phyloP scores from a whole-genome alignment of 2,797 vertebrate species.

The Platalea minor region DNA sequence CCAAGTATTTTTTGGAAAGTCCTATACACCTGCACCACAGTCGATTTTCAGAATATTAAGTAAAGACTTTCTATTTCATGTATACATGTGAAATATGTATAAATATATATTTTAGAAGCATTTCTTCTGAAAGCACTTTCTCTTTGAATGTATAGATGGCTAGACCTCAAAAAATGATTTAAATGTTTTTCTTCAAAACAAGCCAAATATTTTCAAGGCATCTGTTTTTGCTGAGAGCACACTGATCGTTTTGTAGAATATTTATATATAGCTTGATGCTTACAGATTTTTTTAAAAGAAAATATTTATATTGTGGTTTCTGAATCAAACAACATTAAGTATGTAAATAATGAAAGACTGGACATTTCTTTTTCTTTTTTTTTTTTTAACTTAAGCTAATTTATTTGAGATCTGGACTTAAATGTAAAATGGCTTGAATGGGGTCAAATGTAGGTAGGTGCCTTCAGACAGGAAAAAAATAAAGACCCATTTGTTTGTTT shows the following conservation, averaged over 20 bases:
- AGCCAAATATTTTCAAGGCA: slow-evolving; percentile 53
- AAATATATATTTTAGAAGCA: slow-evolving; percentile 38
- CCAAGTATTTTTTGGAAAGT: slow-evolving; percentile 21
- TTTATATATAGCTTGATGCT: slow-evolving; percentile 73
- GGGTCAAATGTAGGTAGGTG: background rate
- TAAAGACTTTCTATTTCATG: background rate
- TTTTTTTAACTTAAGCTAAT: background rate
- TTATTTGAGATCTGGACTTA: background rate
- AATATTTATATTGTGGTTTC: slow-evolving; percentile 84
- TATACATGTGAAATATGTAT: background rate
- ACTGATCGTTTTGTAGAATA: slow-evolving; percentile 72
- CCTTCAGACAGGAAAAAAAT: background rate
- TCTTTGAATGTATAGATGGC: slow-evolving; percentile 45
- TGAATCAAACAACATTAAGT: slow-evolving; percentile 82
- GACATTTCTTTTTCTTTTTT: background rate
- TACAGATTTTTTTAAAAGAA: slow-evolving; percentile 75
- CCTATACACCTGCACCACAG: slow-evolving; percentile 14
- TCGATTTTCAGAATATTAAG: slow-evolving; percentile 30
- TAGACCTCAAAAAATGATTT: slow-evolving; percentile 68
- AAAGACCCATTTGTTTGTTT: background rate
- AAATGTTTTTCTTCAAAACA: slow-evolving; percentile 69
- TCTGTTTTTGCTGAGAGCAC: slow-evolving; percentile 61
- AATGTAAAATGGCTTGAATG: background rate
- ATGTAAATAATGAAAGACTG: slow-evolving; percentile 73
- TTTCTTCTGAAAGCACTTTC: slow-evolving; percentile 63